A percentile compares a stretch with the other conserved stretches of the same genome.
Evolutionary conservation across 2,888 invertebrate species (phyloP).

Genomic region (Eledona agricola): DNA sequence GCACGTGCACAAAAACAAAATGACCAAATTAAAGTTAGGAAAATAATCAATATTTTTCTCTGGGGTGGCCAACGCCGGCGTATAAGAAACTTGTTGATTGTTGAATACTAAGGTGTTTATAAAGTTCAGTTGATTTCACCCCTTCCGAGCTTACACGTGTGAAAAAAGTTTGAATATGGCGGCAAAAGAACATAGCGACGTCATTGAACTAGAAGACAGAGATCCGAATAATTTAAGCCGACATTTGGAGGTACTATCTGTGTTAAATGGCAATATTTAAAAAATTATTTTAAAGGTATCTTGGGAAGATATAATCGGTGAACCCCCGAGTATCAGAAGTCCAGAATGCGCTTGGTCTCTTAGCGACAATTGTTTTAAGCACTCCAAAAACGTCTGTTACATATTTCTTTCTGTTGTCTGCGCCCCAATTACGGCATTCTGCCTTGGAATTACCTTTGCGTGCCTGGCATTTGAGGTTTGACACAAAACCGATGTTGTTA

Average conservation of each 20-base stretch:
- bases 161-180: constrained; percentile 16
- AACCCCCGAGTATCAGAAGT: constrained; percentile 74
- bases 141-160: constrained; percentile 16
- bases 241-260: constrained; percentile 71
- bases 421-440: constrained; percentile 74
- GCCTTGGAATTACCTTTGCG: constrained; percentile 74
- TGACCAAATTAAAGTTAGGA: constrained; percentile 16
- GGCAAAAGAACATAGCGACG: constrained; percentile 62
- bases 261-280: constrained; percentile 41
- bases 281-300: constrained; percentile 65
- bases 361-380: constrained; percentile 71
- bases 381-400: constrained; percentile 75
- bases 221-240: constrained; percentile 76
- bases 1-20: too few species aligned
- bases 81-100: constrained; percentile 39
- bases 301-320: constrained; percentile 77
- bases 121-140: constrained; percentile 25
- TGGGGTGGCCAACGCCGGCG: constrained; percentile 39
- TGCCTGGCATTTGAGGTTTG: constrained; percentile 75
- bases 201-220: constrained; percentile 70
- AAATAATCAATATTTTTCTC: constrained; percentile 35
- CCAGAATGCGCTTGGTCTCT: constrained; percentile 78
- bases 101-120: constrained; percentile 20
- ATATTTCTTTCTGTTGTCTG: constrained; percentile 72
- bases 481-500: constrained; percentile 33